Conservation (phyloP, 2,888 invertebrate species). For the Homarus gammarus region DNA sequence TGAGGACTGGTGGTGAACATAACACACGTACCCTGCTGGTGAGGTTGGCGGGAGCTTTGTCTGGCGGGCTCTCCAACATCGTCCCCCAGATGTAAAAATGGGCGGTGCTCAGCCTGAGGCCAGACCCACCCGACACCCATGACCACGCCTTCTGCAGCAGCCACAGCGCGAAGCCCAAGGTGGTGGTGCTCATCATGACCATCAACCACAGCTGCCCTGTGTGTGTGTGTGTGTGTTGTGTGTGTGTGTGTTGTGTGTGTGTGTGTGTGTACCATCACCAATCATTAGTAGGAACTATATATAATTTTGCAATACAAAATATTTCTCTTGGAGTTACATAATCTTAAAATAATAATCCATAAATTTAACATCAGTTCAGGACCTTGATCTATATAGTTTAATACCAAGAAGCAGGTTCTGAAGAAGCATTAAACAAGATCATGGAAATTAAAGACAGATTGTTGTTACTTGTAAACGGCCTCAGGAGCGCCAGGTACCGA, state of each 20-base stretch:
- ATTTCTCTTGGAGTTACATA: no score
- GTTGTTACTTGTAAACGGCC: conserved; percentile 57
- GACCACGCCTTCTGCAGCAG: conserved; percentile 28
- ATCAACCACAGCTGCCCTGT: conserved; percentile 39
- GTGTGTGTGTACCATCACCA: no score
- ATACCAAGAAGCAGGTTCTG: no score
- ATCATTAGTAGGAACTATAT: neutral
- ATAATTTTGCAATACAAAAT: neutral
- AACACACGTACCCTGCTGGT: neutral
- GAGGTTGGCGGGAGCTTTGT: conserved; percentile 16
- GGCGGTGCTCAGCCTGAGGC: neutral
- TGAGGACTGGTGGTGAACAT: no score
- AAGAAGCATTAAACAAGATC: no score
- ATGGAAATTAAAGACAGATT: no score
- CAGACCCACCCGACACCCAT: neutral
- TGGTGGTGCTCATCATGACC: neutral
- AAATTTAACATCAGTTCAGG: no score
- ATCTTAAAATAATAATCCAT: no score
- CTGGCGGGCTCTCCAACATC: conserved; percentile 29
- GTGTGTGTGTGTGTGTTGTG: no score
- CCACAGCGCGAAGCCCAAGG: conserved; percentile 34
- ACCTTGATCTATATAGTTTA: no score
- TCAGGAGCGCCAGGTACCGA: conserved; percentile 34
- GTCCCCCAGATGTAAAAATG: conserved; percentile 43
- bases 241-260: no score